Conservation (phyloP, 2,797 vertebrate species). For the Streptopelia turtur region DNA sequence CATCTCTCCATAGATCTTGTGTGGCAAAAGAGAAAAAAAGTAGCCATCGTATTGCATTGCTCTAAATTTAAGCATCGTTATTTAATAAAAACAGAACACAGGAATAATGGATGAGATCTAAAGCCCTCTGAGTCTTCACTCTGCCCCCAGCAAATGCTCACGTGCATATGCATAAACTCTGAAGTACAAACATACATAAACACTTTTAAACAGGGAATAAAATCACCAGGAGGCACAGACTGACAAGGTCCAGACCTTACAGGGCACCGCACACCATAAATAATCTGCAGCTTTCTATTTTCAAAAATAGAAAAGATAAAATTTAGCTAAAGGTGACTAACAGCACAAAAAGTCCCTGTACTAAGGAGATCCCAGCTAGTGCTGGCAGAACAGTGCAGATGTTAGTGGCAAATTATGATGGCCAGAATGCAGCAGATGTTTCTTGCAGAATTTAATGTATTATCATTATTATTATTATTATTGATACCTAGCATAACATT, state of each 20-base stretch:
- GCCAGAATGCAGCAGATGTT: not conserved
- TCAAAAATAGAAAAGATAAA: not conserved
- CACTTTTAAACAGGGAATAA: not conserved
- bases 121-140: fast-evolving
- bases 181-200: not conserved
- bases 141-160: not conserved
- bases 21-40: not conserved
- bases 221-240: not conserved
- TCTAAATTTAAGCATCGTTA: not conserved
- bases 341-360: not conserved
- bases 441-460: not conserved
- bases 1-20: not conserved
- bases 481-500: fast-evolving
- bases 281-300: not conserved
- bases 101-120: not conserved
- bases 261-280: not conserved
- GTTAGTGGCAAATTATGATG: not conserved
- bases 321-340: not conserved
- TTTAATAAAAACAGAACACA: not conserved
- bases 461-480: not conserved
- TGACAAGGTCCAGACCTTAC: not conserved
- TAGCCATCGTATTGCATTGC: fast-evolving
- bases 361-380: not conserved
- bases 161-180: not conserved
- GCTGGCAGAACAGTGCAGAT: not conserved